phyloP scores from a whole-genome alignment of 2,113 vertebrate genomes.

The Platysteira castanea region DNA sequence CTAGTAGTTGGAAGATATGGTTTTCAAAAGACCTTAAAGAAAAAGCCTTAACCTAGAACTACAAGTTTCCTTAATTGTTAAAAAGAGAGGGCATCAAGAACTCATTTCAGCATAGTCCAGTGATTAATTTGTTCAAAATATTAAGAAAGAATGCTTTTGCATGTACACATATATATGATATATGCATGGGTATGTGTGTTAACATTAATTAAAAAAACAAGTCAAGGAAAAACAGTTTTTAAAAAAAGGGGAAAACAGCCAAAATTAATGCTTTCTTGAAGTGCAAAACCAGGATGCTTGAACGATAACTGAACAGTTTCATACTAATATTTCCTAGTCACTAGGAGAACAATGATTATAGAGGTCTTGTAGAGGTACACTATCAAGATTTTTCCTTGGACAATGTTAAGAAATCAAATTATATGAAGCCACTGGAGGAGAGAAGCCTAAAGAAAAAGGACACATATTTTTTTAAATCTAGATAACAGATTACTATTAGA shows the following conservation, averaged over 20 bases:
- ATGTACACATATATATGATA: background rate
- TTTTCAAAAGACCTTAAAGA: background rate
- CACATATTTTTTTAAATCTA: background rate
- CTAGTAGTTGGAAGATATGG: background rate
- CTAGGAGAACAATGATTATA: background rate
- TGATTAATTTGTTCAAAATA: background rate
- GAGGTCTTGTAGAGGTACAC: background rate
- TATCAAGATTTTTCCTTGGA: background rate
- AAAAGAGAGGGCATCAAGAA: background rate
- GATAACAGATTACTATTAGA: background rate
- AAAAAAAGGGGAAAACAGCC: background rate
- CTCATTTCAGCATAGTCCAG: background rate
- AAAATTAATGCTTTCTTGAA: background rate
- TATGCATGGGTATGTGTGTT: accelerated
- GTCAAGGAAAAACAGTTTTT: background rate
- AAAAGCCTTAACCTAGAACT: background rate
- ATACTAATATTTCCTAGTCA: background rate
- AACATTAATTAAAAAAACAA: background rate
- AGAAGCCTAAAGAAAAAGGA: background rate
- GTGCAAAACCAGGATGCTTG: background rate
- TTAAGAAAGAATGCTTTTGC: background rate
- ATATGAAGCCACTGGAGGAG: background rate
- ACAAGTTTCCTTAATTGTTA: background rate
- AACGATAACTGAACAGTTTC: background rate
- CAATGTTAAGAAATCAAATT: background rate